A percentile compares a stretch with the other conserved stretches of the same genome.
Conservation (phyloP, 1,140 invertebrate genomes). For the Drosophila littoralis region DNA sequence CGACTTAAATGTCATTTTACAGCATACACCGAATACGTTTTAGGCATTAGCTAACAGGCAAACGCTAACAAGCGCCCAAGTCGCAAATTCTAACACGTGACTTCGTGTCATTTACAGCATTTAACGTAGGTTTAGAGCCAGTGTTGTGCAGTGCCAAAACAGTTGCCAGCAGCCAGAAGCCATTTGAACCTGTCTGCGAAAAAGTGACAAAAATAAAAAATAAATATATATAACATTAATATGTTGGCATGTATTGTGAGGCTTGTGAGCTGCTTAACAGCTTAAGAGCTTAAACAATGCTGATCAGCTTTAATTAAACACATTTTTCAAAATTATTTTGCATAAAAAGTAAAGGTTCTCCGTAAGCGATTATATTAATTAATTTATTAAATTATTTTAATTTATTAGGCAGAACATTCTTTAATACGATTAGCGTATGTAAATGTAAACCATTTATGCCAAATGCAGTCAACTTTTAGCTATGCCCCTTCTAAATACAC, state of each 20-base stretch:
- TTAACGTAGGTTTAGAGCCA: slow-evolving; percentile 29
- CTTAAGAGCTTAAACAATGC: slow-evolving; percentile 34
- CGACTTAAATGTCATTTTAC: slow-evolving; percentile 69
- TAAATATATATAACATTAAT: background rate
- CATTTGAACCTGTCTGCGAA: slow-evolving; percentile 40
- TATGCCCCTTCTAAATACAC: slow-evolving; percentile 3
- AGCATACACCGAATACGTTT: slow-evolving; percentile 77
- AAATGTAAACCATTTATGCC: background rate
- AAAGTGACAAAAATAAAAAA: slow-evolving; percentile 10
- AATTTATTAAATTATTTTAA: background rate
- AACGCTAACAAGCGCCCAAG: slow-evolving; percentile 79
- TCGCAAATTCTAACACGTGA: slow-evolving; percentile 81
- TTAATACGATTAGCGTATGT: background rate
- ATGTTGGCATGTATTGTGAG: background rate
- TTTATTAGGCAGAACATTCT: background rate
- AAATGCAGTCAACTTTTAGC: slow-evolving; percentile 29
- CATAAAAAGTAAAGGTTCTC: slow-evolving; percentile 31
- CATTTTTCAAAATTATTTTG: background rate
- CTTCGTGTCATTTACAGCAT: slow-evolving; percentile 80
- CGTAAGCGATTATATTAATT: slow-evolving; percentile 1
- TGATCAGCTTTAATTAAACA: slow-evolving; percentile 59
- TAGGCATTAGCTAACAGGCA: slow-evolving; percentile 75
- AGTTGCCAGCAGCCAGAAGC: slow-evolving; percentile 41
- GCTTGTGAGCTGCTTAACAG: slow-evolving; percentile 17
- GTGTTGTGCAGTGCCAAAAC: slow-evolving; percentile 40